phyloP scores from a whole-genome alignment of 2,113 vertebrate genomes.

The Ptilorrhoa leucosticta region DNA sequence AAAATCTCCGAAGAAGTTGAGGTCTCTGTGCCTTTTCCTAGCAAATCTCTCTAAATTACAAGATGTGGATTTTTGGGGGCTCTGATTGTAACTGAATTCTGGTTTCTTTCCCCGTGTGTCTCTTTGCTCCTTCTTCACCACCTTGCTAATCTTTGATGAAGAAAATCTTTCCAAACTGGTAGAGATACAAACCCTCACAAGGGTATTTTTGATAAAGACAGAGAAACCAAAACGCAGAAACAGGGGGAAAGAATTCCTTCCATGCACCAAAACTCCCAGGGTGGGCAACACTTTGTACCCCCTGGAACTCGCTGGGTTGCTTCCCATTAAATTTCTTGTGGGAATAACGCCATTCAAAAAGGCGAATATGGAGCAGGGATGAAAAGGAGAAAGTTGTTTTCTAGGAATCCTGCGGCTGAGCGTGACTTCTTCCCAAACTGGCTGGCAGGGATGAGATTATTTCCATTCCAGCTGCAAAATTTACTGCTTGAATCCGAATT shows the following conservation, averaged over 20 bases:
- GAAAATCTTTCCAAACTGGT: background rate
- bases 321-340: background rate
- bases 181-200: background rate
- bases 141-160: background rate
- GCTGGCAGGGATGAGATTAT: background rate
- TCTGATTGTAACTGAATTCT: background rate
- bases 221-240: background rate
- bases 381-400: background rate
- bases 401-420: background rate
- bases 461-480: background rate
- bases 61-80: background rate
- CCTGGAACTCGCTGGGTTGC: background rate
- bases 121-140: background rate
- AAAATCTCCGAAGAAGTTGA: background rate
- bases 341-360: background rate
- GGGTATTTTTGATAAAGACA: background rate
- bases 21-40: background rate
- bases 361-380: background rate
- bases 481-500: background rate
- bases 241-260: background rate
- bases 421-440: background rate
- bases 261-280: accelerated
- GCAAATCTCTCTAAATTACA: background rate
- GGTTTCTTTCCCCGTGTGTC: background rate
- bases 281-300: background rate